phyloP scores from a whole-genome alignment of 1,140 invertebrate species.

The Drosophila lacertosa region DNA sequence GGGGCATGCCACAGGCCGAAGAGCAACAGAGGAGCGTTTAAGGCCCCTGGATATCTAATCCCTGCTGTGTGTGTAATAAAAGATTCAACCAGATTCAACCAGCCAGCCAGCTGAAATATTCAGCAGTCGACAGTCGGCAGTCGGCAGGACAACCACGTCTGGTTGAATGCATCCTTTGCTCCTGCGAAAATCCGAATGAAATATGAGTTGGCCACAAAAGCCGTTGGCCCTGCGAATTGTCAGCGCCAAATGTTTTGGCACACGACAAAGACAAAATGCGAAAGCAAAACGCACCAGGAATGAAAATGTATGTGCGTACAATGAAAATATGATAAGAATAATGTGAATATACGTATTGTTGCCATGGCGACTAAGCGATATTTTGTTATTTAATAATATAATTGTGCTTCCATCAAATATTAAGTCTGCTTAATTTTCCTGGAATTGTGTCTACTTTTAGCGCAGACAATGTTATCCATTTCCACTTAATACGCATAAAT shows the following conservation, averaged over 20 bases:
- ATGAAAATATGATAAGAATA: constrained; percentile 41
- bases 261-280: constrained; percentile 12
- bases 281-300: background rate
- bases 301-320: constrained; percentile 8
- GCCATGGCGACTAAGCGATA: background rate
- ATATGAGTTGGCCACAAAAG: constrained; percentile 50
- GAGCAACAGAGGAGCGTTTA: constrained; percentile 3
- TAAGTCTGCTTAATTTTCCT: background rate
- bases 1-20: constrained; percentile 46
- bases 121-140: constrained; percentile 50
- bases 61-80: constrained; percentile 71
- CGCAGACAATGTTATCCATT: no score
- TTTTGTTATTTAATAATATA: constrained; percentile 16
- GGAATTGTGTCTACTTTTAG: background rate
- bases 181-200: constrained; percentile 54
- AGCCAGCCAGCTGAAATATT: constrained; percentile 65
- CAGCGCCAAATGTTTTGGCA: constrained; percentile 67
- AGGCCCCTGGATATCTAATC: constrained; percentile 36
- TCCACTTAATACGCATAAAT: no score
- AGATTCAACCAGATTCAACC: constrained; percentile 56
- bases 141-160: background rate
- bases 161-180: constrained; percentile 37
- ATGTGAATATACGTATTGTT: constrained; percentile 1
- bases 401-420: background rate
- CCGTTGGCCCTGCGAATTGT: constrained; percentile 53